Evolutionary conservation across 2,797 vertebrate genomes (phyloP), one percentile per base, ranked within the genome.

Genomic region (Xerus rutilus): DNA sequence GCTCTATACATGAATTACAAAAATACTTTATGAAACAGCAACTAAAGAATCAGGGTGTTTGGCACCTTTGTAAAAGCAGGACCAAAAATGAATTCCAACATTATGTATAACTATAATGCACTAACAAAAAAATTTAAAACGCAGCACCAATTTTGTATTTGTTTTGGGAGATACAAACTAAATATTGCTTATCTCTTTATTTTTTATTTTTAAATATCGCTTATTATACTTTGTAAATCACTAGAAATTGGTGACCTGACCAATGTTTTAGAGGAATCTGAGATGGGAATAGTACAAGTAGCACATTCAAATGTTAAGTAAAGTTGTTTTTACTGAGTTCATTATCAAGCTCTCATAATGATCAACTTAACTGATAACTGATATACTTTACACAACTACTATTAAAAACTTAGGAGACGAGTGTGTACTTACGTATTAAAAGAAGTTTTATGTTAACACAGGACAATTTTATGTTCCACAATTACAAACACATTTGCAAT

Each of bases 21-120:
- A 92, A 92, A 89, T 67, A 57, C 32, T 57, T 88, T 67, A 79
- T 62, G 62, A 83, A 92, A 83, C 5, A 92, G n/a, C 23, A 92
- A 84, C 70, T 67, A 35, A 92, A 97, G 30, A 82, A 62, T 86
- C 28, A 70, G 39, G 3, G 12, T 59, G 10, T 59, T 74, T 65
- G 52, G 28, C 45, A 86, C 12, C 49, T 52, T 87, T 74, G n/a
- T 23, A 91, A 95, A 90, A 85, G 57, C 18, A 92, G 57, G 23
- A 62, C 9, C 59, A 62, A 62, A 62, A 62, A 9, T 62, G 59
- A 62, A 62, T 10, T 8, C 23, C 59, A 62, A 11, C 25, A 62
- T 10, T 62, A 62, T 62, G 23, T 62, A 62, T 62, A 23, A 62
- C 3, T 9, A 25, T 62, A 62, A 62, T 62, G 59, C 21, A 62